Conservation (phyloP, 2,888 invertebrate genomes). For the Rhamphomyia laevipes region DNA sequence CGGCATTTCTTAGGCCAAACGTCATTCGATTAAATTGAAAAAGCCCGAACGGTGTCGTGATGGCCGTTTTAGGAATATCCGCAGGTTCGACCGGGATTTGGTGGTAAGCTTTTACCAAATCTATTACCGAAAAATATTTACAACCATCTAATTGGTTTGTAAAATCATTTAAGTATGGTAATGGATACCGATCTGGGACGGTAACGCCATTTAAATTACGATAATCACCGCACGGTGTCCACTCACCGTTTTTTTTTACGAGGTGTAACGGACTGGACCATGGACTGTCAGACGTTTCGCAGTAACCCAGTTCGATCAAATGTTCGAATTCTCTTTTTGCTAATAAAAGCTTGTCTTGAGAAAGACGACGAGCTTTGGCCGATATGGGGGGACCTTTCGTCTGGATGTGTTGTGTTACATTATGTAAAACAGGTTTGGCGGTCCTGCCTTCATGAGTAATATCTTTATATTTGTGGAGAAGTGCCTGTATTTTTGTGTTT, state of each 20-base stretch:
- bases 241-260: not conserved
- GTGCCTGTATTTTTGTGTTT: not conserved
- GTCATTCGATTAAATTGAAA: no score
- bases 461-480: not conserved
- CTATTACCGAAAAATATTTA: no score
- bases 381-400: not conserved
- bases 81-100: no score
- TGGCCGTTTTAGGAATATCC: no score
- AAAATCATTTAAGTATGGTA: slow-evolving; percentile 25
- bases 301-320: not conserved
- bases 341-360: not conserved
- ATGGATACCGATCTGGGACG: slow-evolving; percentile 25
- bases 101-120: no score
- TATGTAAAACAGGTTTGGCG: not conserved
- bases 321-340: not conserved
- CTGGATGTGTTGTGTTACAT: not conserved
- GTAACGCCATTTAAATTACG: slow-evolving; percentile 13
- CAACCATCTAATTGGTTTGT: no score
- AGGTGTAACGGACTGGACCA: not conserved
- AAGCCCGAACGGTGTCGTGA: no score
- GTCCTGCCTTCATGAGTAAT: not conserved
- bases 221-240: not conserved
- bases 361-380: not conserved
- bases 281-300: not conserved
- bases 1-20: no score